Conservation (phyloP, 2,113 vertebrate genomes). For the Nerophis lumbriciformis region DNA sequence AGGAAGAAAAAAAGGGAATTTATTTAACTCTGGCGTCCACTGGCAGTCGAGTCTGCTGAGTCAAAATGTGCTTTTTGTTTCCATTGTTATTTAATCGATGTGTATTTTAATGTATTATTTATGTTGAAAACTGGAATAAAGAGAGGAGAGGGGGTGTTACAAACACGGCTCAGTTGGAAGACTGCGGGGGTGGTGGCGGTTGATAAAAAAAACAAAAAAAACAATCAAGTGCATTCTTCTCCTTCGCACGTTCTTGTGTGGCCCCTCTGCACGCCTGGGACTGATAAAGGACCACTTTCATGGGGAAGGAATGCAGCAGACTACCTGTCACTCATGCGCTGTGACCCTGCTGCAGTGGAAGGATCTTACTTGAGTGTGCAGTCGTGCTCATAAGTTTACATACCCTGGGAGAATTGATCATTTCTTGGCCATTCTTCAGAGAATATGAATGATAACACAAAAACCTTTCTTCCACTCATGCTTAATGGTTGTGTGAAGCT, state of each 20-base stretch:
- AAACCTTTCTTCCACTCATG: too few species aligned
- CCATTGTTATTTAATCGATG: not conserved
- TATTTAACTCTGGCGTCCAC: conserved; percentile 23
- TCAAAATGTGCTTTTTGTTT: too few species aligned
- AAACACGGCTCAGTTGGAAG: conserved; percentile 38
- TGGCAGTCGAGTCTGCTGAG: conserved; percentile 1
- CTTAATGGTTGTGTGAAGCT: too few species aligned
- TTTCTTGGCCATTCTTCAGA: too few species aligned
- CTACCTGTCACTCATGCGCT: not conserved
- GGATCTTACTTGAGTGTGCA: too few species aligned
- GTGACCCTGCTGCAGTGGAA: too few species aligned
- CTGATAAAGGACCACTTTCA: conserved; percentile 15
- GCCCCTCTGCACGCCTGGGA: not conserved
- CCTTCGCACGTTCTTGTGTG: conserved; percentile 34
- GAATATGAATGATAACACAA: too few species aligned
- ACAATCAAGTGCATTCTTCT: conserved; percentile 52
- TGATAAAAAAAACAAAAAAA: conserved; percentile 30
- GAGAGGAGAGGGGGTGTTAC: conserved; percentile 29
- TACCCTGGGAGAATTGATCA: too few species aligned
- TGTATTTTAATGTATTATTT: conserved; percentile 48
- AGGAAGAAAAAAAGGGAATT: not conserved
- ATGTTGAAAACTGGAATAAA: conserved; percentile 35
- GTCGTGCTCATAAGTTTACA: too few species aligned
- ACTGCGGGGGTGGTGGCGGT: conserved; percentile 10
- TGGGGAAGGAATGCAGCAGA: not conserved